These are phyloP conservation scores for Cydia splendana DNA, from an alignment of 1,140 invertebrate species.

Conservation along the genomic window DNA sequence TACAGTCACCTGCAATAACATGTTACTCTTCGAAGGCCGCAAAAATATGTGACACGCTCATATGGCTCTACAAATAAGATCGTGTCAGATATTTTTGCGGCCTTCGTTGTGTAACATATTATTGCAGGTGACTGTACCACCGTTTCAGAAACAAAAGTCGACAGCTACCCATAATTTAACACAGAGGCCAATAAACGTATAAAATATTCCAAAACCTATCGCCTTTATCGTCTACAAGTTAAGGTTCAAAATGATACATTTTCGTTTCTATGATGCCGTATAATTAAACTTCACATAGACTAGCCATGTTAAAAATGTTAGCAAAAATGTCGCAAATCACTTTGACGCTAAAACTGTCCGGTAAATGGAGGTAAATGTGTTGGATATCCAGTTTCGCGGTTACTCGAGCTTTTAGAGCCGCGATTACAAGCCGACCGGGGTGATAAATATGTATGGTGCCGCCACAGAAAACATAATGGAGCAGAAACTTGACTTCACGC, in stretches of 20 bases:
- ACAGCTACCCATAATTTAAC: neutral
- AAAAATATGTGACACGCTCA: no score
- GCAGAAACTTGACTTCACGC: neutral
- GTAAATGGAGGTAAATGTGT: conserved; percentile 19
- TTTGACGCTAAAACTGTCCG: conserved; percentile 26
- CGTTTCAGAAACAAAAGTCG: conserved; percentile 12
- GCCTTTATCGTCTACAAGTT: neutral
- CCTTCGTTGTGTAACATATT: no score
- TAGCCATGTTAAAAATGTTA: conserved; percentile 14
- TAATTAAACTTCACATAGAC: neutral
- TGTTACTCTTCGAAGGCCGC: no score
- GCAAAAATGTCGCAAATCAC: conserved; percentile 27
- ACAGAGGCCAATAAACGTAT: neutral
- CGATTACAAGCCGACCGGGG: conserved; percentile 1
- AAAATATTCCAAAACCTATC: neutral
- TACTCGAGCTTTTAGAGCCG: conserved; percentile 14
- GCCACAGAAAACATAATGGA: neutral
- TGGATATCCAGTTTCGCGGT: conserved; percentile 29
- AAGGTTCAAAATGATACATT: neutral
- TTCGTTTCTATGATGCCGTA: neutral
- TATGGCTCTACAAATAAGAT: no score
- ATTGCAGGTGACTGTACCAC: no score
- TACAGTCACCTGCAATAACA: no score
- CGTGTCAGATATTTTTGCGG: no score
- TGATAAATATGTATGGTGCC: conserved; percentile 28